These are phyloP conservation scores for Cactoblastis cactorum DNA, from an alignment of 2,888 invertebrate genomes.

Conservation along the genomic window DNA sequence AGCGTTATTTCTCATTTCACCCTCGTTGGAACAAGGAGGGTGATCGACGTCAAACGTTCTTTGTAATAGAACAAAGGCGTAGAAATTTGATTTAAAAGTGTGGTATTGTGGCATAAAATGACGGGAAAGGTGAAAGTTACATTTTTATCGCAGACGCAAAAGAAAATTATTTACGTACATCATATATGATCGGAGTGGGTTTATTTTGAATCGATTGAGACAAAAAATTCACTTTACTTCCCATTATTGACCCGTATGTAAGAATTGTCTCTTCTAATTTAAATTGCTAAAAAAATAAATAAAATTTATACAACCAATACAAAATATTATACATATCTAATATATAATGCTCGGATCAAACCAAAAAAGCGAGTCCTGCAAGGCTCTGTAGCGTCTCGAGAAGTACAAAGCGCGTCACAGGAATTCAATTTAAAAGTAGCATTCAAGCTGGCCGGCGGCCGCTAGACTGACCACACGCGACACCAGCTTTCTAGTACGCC, in stretches of 20 bases:
- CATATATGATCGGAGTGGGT: too few relatives aligned
- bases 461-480: slow-evolving; percentile 7
- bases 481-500: not conserved
- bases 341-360: not conserved
- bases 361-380: not conserved
- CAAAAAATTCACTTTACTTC: too few relatives aligned
- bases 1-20: not conserved
- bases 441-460: slow-evolving; percentile 12
- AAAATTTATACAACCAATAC: too few relatives aligned
- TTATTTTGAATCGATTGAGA: too few relatives aligned
- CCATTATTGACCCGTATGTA: too few relatives aligned
- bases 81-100: not conserved
- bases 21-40: not conserved
- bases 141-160: too few relatives aligned
- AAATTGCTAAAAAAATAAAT: too few relatives aligned
- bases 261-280: too few relatives aligned
- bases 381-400: not conserved
- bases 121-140: too few relatives aligned
- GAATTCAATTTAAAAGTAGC: slow-evolving; percentile 20
- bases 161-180: too few relatives aligned
- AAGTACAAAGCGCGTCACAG: slow-evolving; percentile 13
- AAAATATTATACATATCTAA: too few relatives aligned
- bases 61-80: not conserved
- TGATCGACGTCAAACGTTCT: not conserved
- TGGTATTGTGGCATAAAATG: not conserved